Evolutionary conservation across 2,113 vertebrate species (phyloP), one percentile per base, ranked within the genome.

Genomic region (Dinomys branickii): DNA sequence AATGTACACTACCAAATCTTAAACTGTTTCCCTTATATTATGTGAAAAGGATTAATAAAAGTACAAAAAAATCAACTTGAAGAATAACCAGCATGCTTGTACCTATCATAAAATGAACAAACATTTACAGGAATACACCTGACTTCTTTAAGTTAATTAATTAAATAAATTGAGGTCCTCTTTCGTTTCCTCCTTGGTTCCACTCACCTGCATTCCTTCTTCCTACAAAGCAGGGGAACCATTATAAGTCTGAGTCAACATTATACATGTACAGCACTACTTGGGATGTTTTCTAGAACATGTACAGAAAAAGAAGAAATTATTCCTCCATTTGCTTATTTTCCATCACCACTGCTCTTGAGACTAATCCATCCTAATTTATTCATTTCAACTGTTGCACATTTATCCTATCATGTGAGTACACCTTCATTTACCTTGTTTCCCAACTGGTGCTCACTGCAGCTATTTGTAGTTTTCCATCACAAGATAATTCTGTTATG

Each of bases 21-120:
- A 85, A 88, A 91, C 38, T 26, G 10, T 54, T 95, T 96, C 47
- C 63, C 92, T 87, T 77, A 22, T 90, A 88, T 85, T 97, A 73
- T 59, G 69, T 6, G 52, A 83, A 94, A 67, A 58, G n/a, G 16
- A 80, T n/a, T 77, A 94, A 88, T 84, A 26, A 13, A 89, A 88
- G 67, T 67, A 4, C 26, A 91, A 95, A 85, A 85, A 54, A 96
- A 93, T 65, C 94, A 77, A 81, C 41, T 75, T 90, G 47, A 54
- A 95, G 88, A 87, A 84, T 75, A 88, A 52, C 61, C 26, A 24
- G 44, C 73, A 77, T 30, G 13, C 44, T 28, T 47, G 41, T 24
- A 78, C 22, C 30, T 47, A 44, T 11, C 30, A 44, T 13, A 96
- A 91, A 89, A 10, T 86, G 59, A 95, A 85, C 33, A 63, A 96